Base-by-base conservation (phyloP, 2,113 vertebrate genomes). In the Ptilorrhoa leucosticta region DNA sequence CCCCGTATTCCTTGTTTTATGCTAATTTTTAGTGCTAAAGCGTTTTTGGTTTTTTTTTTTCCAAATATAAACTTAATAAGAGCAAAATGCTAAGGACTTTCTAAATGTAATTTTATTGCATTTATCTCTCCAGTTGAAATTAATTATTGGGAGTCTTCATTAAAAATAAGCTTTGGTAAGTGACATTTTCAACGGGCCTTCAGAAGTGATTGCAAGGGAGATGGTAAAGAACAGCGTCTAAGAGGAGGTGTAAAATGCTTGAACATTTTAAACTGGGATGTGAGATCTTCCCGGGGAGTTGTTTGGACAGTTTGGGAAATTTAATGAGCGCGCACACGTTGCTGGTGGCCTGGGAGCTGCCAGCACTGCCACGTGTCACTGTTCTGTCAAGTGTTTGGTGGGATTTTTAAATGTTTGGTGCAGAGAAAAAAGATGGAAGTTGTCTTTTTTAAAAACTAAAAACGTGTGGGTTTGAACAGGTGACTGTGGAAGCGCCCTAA, bases 161-260 rank as follows among this genome's bases (percentile, higher is more conserved):
- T 97, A 96, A 96, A 96, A 96, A 95, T 44, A 69, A 96, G 90
- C 84, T 95, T 96, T 84, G 65, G 89, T 95, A 94, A 97, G 88
- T 95, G 95, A 91, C 64, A 86, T 94, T 97, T 96, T 51, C 61
- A 94, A 63, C n/a, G 72, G 64, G 79, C 93, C 15, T 86, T 94
- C 87, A 63, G 83, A 87, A 93, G 61, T n/a, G 91, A 95, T 93
- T 93, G 85, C 65, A 58, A 10, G 73, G 44, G 87, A 83, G 70
- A 70, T 91, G 87, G 53, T 95, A 95, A 96, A 95, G 75, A 69
- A 1, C 61, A 83, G 13, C 8, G 33, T 44, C 66, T 82, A 30
- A 87, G 90, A 90, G 80, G 64, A 82, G 64, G 28, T n/a, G 11
- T 70, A 17, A 94, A 85, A 85, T 28, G 13, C 60, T 61, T 18